Evolutionary conservation across 2,888 invertebrate genomes (phyloP).

Genomic region (Caenorhabditis wallacei): DNA sequence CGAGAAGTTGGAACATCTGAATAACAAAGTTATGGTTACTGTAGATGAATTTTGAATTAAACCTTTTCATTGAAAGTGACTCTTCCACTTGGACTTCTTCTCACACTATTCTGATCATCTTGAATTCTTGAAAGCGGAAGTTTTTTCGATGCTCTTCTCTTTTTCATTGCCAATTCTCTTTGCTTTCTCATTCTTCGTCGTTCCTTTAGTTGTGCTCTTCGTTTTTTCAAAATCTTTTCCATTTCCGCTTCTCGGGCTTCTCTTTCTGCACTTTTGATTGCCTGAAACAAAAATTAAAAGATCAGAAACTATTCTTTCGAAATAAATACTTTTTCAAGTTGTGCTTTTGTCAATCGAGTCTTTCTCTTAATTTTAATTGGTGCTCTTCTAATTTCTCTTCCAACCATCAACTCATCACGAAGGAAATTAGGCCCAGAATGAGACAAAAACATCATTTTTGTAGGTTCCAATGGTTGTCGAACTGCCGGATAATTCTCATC

Average conservation of each 20-base stretch:
- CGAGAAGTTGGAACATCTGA: slow-evolving; percentile 65
- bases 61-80: slow-evolving; percentile 57
- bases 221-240: slow-evolving; percentile 46
- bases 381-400: slow-evolving; percentile 40
- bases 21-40: too few relatives aligned
- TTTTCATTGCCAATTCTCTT: slow-evolving; percentile 36
- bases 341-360: slow-evolving; percentile 26
- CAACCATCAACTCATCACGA: slow-evolving; percentile 27
- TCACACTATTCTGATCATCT: slow-evolving; percentile 17
- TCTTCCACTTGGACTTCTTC: slow-evolving; percentile 45
- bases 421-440: slow-evolving; percentile 47
- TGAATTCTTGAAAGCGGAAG: slow-evolving; percentile 39
- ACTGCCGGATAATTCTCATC: slow-evolving; percentile 50
- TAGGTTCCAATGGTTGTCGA: slow-evolving; percentile 54
- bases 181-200: slow-evolving; percentile 16
- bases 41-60: not conserved
- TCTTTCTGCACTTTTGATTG: slow-evolving; percentile 51
- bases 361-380: slow-evolving; percentile 29
- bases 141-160: slow-evolving; percentile 29
- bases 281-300: slow-evolving; percentile 17
- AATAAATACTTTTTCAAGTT: slow-evolving; percentile 24
- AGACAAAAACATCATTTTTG: slow-evolving; percentile 48
- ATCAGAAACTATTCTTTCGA: not conserved
- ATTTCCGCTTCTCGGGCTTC: slow-evolving; percentile 47
- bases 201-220: slow-evolving; percentile 31